Base-by-base conservation (phyloP, 2,888 invertebrate species). In the Tetropium fuscum region DNA sequence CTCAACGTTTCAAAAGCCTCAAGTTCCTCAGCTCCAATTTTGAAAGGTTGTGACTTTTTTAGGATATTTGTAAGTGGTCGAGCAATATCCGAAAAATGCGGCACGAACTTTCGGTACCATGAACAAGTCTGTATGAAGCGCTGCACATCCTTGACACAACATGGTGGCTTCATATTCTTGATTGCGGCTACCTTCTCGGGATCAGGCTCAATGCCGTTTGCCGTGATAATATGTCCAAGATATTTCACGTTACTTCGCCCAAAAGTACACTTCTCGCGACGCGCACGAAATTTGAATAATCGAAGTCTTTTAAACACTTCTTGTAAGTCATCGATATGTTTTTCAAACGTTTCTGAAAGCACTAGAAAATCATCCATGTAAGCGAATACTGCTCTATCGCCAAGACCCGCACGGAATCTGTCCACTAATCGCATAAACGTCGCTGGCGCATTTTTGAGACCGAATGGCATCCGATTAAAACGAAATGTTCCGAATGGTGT, bases 181-280 rank as follows among this genome's bases (percentile, higher is more conserved):
- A 70, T 66, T 2, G 72, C 71, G 2, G 54, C 18, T 11, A 56
- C 53, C 44, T 72, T 72, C 8, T 57, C 60, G 10, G 68, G 64
- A 44, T 67, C 49, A 5, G 60, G 44, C 11, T 19, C 15, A 19
- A 72, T 65, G 8, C 68, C 58, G 13, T 54, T 22, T 15, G 36
- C 25, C 11, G 53, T 57, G 32, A 62, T 61, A 6, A 57, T 41
- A 44, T 67, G 59, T 19, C 61, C 61, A 30, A 18, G 49, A n/a
- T n/a, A n/a, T n/a, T n/a, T n/a, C n/a, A n/a, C n/a, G n/a, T n/a
- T n/a, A n/a, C n/a, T n/a, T n/a, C n/a, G n/a, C n/a, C n/a, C n/a
- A n/a, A n/a, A n/a, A n/a, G n/a, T n/a, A n/a, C 64, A 66, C 36
- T 66, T 66, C 11, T 58, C 51, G 0, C 62, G 51, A 19, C 54